These are phyloP conservation scores for Drosophila malerkotliana DNA, from an alignment of 1,140 invertebrate genomes.

Conservation along the genomic window DNA sequence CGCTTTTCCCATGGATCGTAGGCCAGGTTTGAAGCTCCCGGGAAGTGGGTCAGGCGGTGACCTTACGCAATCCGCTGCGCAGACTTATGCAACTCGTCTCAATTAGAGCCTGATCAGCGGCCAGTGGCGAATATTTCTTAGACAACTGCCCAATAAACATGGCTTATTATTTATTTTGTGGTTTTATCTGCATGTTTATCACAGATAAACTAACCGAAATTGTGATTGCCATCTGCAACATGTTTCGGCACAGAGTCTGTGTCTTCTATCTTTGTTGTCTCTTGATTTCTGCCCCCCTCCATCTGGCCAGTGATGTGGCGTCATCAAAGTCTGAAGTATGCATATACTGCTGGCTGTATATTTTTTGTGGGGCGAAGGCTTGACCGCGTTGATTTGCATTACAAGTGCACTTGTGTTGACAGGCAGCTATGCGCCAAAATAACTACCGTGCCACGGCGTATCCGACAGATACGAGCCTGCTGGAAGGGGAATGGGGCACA, in stretches of 20 bases:
- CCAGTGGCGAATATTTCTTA: constrained; percentile 14
- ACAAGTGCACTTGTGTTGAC: constrained; percentile 82
- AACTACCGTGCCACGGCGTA: constrained; percentile 71
- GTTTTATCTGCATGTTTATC: constrained; percentile 36
- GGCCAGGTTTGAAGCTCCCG: constrained; percentile 13
- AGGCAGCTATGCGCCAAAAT: constrained; percentile 83
- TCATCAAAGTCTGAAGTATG: constrained; percentile 47
- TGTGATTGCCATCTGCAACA: constrained; percentile 35
- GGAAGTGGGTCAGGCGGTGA: constrained; percentile 65
- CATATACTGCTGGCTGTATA: constrained; percentile 5
- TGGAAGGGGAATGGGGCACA: background rate
- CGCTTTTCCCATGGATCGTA: constrained; percentile 62
- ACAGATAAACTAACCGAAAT: constrained; percentile 50
- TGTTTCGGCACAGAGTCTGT: constrained; percentile 23
- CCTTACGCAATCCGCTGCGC: constrained; percentile 61
- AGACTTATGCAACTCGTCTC: constrained; percentile 31
- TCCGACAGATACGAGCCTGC: constrained; percentile 19
- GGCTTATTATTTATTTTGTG: constrained; percentile 72
- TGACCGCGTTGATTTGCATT: constrained; percentile 81
- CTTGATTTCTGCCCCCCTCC: background rate
- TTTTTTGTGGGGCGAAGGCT: constrained; percentile 47
- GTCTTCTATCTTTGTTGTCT: constrained; percentile 11
- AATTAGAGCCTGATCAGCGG: constrained; percentile 31
- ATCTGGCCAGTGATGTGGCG: constrained; percentile 25
- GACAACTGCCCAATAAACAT: constrained; percentile 64